phyloP scores from a whole-genome alignment of 2,797 vertebrate species.

The Coendou prehensilis region DNA sequence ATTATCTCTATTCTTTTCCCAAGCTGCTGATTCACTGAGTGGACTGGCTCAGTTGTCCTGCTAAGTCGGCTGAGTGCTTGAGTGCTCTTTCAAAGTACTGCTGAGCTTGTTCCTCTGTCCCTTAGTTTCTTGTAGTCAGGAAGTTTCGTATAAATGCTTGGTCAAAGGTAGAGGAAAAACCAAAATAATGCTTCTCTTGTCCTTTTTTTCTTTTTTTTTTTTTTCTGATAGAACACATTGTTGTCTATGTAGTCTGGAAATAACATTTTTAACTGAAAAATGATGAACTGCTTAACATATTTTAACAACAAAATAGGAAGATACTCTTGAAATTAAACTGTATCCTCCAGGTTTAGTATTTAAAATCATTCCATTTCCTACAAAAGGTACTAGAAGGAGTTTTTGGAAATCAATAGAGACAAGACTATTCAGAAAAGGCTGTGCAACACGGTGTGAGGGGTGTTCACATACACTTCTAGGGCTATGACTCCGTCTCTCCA shows the following conservation, averaged over 20 bases:
- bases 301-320: slow-evolving; percentile 2
- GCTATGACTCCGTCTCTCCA: neutral
- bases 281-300: neutral
- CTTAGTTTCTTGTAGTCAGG: neutral
- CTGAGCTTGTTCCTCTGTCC: neutral
- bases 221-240: neutral
- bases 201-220: neutral
- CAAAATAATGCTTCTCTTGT: neutral
- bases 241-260: neutral
- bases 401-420: neutral
- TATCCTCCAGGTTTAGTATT: neutral
- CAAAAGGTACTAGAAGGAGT: neutral
- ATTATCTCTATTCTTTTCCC: neutral
- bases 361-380: slow-evolving; percentile 5
- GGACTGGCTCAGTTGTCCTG: neutral
- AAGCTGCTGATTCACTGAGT: neutral
- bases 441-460: too few species aligned
- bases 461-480: too few species aligned
- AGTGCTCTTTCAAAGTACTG: neutral
- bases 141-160: neutral
- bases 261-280: neutral
- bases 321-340: neutral
- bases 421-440: neutral
- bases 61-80: neutral
- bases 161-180: neutral